Base-by-base conservation (phyloP, 2,113 vertebrate species). In the Tamias sibiricus region DNA sequence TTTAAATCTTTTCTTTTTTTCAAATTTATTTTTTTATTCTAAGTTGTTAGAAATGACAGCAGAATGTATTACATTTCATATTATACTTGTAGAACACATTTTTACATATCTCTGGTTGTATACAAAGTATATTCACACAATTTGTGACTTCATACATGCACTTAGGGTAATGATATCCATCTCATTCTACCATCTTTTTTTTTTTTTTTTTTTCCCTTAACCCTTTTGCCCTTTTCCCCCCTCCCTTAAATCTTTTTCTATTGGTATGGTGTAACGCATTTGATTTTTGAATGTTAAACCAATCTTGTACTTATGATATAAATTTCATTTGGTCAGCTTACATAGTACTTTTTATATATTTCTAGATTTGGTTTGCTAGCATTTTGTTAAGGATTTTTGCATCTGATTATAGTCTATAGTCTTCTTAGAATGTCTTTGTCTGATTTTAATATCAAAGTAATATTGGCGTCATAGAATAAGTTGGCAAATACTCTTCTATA, bases 321-420 rank as follows among this genome's bases (percentile, higher is more conserved):
- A 89, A 81, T 47, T 71, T 30, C 20, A 75, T 20, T 69, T 52
- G 28, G 16, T 91, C 71, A 22, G 6, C 52, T 74, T 92, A 2
- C 72, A 24, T 89, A 93, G 42, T 71, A 40, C 32, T 94, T 57
- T 57, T 84, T 91, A 57, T 52, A 44, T 90, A 37, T 54, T 93
- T 86, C 72, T 68, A 59, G 22, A 68, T 54, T 93, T 80, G 35
- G 17, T 72, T 80, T 95, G 47, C 62, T 79, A 76, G 22, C 28
- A 80, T 93, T 96, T 93, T 93, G 62, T 71, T 87, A 42, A 94
- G 82, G 66, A 74, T 44, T 95, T 95, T 90, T 57, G 3, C n/a
- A 32, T 89, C 57, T 96, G 77, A 54, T 90, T 92, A 62, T 76
- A 8, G 26, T 44, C 19, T 89, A 20, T 66, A 87, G 7, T 90